Conservation (phyloP, 2,113 vertebrate species). For the Polyodon spathula region DNA sequence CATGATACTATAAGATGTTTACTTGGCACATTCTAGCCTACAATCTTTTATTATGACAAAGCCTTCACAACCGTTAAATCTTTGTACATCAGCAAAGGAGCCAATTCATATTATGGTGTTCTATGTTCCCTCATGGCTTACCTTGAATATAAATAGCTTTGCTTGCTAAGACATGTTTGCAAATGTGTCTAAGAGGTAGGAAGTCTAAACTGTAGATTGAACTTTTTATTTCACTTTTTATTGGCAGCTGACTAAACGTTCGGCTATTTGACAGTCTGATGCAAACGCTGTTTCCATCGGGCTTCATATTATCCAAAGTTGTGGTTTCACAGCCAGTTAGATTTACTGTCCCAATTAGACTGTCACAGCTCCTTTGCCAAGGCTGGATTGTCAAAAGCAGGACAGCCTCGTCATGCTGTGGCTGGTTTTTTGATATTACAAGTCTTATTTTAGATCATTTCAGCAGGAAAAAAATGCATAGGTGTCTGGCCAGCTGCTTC, state of each 20-base stretch:
- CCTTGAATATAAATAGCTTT: not conserved
- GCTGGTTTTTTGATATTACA: constrained; percentile 16
- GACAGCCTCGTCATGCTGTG: constrained; percentile 16
- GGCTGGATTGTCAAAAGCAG: constrained; percentile 20
- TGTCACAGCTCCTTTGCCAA: constrained; percentile 18
- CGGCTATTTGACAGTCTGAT: constrained; percentile 2
- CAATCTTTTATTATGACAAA: too few relatives aligned
- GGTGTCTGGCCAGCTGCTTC: not conserved
- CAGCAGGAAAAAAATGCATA: constrained; percentile 18
- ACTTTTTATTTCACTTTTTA: too few relatives aligned
- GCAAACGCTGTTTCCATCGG: constrained; percentile 15
- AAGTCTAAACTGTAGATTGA: too few relatives aligned
- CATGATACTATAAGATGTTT: too few relatives aligned
- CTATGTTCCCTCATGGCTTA: too few relatives aligned
- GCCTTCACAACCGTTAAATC: too few relatives aligned
- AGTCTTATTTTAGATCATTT: constrained; percentile 22
- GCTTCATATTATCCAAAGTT: constrained; percentile 12
- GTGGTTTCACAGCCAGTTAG: constrained; percentile 9
- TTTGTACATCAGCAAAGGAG: too few relatives aligned
- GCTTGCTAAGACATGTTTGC: too few relatives aligned
- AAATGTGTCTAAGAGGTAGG: too few relatives aligned
- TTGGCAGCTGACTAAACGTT: too few relatives aligned
- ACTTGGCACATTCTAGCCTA: too few relatives aligned
- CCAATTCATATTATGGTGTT: too few relatives aligned
- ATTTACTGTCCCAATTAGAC: constrained; percentile 5